Evolutionary conservation across 2,797 vertebrate species (phyloP), one percentile per base, ranked within the genome.

Genomic region (Danio choprae): DNA sequence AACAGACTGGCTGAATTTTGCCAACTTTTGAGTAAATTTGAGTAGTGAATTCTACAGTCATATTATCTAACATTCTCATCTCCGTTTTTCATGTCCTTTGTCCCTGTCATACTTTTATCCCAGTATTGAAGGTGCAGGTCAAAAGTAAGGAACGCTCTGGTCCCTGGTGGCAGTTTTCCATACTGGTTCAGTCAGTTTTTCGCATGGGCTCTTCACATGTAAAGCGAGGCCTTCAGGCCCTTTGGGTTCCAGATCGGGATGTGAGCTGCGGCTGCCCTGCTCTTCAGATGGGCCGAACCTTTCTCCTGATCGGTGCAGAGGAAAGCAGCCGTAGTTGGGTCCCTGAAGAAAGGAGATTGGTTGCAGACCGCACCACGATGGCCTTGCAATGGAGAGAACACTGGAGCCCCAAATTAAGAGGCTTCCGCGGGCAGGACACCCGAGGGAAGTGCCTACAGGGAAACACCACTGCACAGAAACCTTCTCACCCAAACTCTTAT

Each of bases 331-430:
- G 90, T 58, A 90, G 87, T 80, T 92, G 92, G 89, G 91, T 90
- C 2, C 95, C 95, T 0, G 94, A 94, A 82, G 93, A 95, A 58
- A 89, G 90, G 7, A 94, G 93, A 46, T 88, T 97, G 69, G 91
- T 96, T 82, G 92, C 96, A 0, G 95, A 96, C 85, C 95, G 94
- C 87, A 93, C 93, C 65, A 93, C 95, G 13, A 90, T 95, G 77
- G 95, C 95, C 16, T 91, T 97, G 73, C 95, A 94, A 86, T 97
- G 96, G 96, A 93, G 96, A 89, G 94, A 96, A 75, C 95, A 92
- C 86, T 97, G 96, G 96, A 95, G 90, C 77, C 89, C 93, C 82
- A 96, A 95, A 74, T 90, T 97, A 72, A 91, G 95, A 85, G 93
- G 93, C 55, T 95, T 96, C 87, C 92, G 95, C 77, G 94, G 94